Percentiles rank a stretch among this genome's conserved stretches.
Evolutionary conservation across 2,888 invertebrate species (phyloP).

Genomic region (Mongoloraphidia duomilia): DNA sequence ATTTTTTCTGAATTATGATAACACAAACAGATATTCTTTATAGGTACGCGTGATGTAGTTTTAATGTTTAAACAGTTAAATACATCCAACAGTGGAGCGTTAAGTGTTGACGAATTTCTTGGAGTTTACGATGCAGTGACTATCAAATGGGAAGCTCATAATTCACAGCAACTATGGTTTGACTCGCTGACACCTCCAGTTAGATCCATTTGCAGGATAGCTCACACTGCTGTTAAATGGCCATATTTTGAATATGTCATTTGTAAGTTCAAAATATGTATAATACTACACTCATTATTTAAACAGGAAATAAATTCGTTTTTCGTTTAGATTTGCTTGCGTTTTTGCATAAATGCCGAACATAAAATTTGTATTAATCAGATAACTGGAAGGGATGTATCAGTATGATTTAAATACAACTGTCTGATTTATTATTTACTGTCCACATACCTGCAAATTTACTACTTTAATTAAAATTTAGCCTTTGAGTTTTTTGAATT

Average conservation of each 20-base stretch:
- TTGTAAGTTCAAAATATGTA: conserved; percentile 37
- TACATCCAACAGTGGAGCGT: conserved; percentile 44
- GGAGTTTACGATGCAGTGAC: conserved; percentile 56
- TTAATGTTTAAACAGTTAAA: conserved; percentile 71
- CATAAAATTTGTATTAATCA: too few relatives aligned
- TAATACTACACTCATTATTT: too few relatives aligned
- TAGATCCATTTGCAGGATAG: conserved; percentile 44
- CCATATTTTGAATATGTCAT: conserved; percentile 58
- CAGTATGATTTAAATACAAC: too few relatives aligned
- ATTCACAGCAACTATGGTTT: conserved; percentile 59
- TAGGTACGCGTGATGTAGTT: conserved; percentile 57
- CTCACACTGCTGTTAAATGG: conserved; percentile 49
- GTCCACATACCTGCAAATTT: too few relatives aligned
- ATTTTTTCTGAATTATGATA: too few relatives aligned
- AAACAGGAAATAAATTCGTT: too few relatives aligned
- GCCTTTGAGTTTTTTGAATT: too few relatives aligned
- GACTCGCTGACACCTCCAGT: conserved; percentile 42
- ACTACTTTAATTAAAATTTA: too few relatives aligned
- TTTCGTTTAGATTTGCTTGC: too few relatives aligned
- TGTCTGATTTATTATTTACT: too few relatives aligned
- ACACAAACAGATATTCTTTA: conserved; percentile 9
- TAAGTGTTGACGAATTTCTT: conserved; percentile 60
- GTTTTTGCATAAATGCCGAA: too few relatives aligned
- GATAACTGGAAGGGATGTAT: too few relatives aligned
- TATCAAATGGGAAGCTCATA: conserved; percentile 59